A percentile compares a stretch with the other conserved stretches of the same genome.
Conservation (phyloP, 2,113 vertebrate genomes). For the Nyctereutes procyonoides region DNA sequence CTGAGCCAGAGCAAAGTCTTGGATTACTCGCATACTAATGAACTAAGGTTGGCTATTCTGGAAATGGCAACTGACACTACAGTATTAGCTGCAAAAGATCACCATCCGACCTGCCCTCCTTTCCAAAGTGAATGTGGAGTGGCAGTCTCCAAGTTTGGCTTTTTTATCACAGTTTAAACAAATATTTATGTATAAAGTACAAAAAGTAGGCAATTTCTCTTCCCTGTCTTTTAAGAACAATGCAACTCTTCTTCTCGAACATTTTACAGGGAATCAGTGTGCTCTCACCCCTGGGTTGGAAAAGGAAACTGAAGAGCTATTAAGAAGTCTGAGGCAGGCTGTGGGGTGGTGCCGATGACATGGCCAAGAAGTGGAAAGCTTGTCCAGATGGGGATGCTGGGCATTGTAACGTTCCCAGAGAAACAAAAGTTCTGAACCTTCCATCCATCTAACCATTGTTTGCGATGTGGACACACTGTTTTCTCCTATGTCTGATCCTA, state of each 20-base stretch:
- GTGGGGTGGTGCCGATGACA: neutral
- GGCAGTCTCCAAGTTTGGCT: neutral
- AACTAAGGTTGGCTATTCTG: neutral
- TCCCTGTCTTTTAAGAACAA: slow-evolving; percentile 41
- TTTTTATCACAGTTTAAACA: slow-evolving; percentile 50
- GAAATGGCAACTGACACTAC: slow-evolving; percentile 4
- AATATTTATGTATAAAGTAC: slow-evolving; percentile 59
- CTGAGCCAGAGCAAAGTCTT: slow-evolving; percentile 16
- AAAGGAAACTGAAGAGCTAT: neutral
- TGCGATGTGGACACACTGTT: neutral
- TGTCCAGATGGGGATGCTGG: neutral
- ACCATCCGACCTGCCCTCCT: neutral
- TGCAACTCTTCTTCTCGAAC: slow-evolving; percentile 20
- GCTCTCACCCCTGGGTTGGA: neutral
- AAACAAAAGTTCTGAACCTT: neutral
- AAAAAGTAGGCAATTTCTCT: slow-evolving; percentile 11
- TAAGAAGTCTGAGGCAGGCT: neutral
- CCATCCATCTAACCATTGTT: neutral
- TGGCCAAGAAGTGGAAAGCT: neutral
- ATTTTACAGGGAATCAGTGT: slow-evolving; percentile 25
- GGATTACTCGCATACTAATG: neutral
- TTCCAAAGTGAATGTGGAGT: neutral
- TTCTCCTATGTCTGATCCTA: neutral
- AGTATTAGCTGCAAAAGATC: neutral
- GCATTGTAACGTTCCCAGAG: neutral